Evolutionary conservation across 2,888 invertebrate species (phyloP).

Genomic region (Stramonita haemastoma): DNA sequence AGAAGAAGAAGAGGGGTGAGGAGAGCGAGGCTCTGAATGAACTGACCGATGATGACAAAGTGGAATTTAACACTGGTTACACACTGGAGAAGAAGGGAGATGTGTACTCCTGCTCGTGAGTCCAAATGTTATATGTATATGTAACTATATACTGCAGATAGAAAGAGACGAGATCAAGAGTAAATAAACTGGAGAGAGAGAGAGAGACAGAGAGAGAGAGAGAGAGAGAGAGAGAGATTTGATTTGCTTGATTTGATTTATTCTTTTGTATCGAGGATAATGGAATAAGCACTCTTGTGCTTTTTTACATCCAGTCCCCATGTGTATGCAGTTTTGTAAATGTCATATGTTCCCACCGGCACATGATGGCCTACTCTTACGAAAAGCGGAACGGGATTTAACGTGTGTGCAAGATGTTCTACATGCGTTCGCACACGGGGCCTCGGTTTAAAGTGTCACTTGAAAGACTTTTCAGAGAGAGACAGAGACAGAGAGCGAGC

Average conservation of each 20-base stretch:
- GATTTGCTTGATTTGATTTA: too few species aligned
- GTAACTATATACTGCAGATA: not conserved
- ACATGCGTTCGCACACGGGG: too few species aligned
- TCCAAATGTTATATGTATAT: constrained; percentile 46
- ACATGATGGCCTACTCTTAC: too few species aligned
- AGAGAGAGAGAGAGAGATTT: too few species aligned
- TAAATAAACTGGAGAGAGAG: not conserved
- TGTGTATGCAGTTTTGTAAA: too few species aligned
- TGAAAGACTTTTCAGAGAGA: not conserved
- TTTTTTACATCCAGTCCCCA: too few species aligned
- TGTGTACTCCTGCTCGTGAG: constrained; percentile 69
- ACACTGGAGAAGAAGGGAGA: constrained; percentile 65
- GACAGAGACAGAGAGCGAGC: not conserved
- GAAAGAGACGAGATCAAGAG: not conserved
- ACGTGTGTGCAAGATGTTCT: too few species aligned
- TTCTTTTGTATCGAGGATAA: too few species aligned
- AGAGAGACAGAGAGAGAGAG: not conserved
- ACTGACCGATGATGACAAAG: constrained; percentile 65
- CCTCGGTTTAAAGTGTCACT: not conserved
- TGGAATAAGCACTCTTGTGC: too few species aligned
- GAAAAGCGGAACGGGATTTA: too few species aligned
- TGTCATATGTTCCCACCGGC: too few species aligned
- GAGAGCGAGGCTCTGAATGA: constrained; percentile 54
- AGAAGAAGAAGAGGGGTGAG: constrained; percentile 44
- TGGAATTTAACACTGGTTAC: constrained; percentile 62